phyloP scores from a whole-genome alignment of 2,888 invertebrate species.

The Phrixothrix hirtus region DNA sequence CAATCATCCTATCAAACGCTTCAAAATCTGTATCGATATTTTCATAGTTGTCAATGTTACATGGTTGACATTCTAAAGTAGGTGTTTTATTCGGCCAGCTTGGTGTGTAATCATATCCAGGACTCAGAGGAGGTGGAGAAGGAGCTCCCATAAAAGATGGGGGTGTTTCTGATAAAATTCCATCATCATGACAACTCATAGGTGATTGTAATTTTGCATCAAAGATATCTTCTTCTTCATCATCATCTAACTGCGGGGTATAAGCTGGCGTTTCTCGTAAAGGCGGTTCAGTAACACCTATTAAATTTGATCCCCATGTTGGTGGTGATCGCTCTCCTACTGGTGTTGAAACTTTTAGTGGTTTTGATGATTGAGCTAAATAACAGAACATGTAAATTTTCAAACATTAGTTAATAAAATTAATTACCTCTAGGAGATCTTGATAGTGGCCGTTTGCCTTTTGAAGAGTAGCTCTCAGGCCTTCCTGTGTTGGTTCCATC shows the following conservation, averaged over 20 bases:
- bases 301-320: conserved; percentile 53
- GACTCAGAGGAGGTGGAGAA: background rate
- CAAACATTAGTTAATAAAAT: no score
- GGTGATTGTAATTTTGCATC: background rate
- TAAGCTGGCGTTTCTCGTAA: no score
- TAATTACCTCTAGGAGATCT: no score
- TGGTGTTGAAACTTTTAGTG: no score
- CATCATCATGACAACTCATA: background rate
- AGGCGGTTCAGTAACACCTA: conserved; percentile 43
- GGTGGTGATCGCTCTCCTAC: conserved; percentile 44
- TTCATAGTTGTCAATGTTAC: background rate
- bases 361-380: no score
- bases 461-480: no score
- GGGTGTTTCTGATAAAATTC: background rate
- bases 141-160: background rate
- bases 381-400: no score
- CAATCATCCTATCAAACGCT: conserved; percentile 12
- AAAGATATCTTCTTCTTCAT: background rate
- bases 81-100: background rate
- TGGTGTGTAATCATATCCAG: background rate
- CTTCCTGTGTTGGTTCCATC: no score
- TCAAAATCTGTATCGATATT: background rate
- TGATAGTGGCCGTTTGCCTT: no score
- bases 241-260: no score
- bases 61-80: background rate